These are phyloP conservation scores for Aphelenchoides fujianensis DNA, from an alignment of 1,140 invertebrate species.

Conservation along the genomic window DNA sequence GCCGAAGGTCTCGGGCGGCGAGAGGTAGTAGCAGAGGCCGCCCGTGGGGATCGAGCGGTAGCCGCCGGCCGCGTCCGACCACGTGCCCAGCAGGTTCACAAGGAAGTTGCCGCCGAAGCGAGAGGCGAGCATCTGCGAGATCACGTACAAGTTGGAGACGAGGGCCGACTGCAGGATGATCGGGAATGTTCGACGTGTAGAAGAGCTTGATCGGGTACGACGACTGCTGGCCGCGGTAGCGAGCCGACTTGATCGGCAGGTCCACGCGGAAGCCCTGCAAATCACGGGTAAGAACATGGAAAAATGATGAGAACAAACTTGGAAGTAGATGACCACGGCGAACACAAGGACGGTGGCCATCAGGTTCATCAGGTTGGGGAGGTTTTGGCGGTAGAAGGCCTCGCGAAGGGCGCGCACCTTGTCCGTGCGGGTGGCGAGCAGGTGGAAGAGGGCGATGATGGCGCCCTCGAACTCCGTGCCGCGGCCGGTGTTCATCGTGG, in stretches of 20 bases:
- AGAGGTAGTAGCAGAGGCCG: constrained; percentile 96
- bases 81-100: constrained; percentile 94
- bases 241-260: constrained; percentile 95
- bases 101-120: constrained; percentile 96
- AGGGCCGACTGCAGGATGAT: constrained; percentile 98
- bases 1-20: constrained; percentile 91
- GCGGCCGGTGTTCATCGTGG: constrained; percentile 93
- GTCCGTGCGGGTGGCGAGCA: constrained; percentile 91
- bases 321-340: constrained; percentile 99
- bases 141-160: constrained; percentile 98
- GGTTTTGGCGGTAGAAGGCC: constrained; percentile 97
- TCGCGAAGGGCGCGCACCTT: constrained; percentile 95
- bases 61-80: constrained; percentile 95
- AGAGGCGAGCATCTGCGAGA: constrained; percentile 89
- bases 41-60: constrained; percentile 76
- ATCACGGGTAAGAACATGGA: constrained; percentile 12
- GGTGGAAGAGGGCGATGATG: constrained; percentile 91
- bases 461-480: constrained; percentile 97
- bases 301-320: constrained; percentile 64
- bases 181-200: constrained; percentile 99
- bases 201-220: constrained; percentile 99
- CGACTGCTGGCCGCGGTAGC: constrained; percentile 96
- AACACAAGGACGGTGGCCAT: constrained; percentile 95
- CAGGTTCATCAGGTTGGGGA: constrained; percentile 98
- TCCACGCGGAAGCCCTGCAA: constrained; percentile 96